phyloP scores from a whole-genome alignment of 2,797 vertebrate genomes.

The Hemibagrus guttatus region DNA sequence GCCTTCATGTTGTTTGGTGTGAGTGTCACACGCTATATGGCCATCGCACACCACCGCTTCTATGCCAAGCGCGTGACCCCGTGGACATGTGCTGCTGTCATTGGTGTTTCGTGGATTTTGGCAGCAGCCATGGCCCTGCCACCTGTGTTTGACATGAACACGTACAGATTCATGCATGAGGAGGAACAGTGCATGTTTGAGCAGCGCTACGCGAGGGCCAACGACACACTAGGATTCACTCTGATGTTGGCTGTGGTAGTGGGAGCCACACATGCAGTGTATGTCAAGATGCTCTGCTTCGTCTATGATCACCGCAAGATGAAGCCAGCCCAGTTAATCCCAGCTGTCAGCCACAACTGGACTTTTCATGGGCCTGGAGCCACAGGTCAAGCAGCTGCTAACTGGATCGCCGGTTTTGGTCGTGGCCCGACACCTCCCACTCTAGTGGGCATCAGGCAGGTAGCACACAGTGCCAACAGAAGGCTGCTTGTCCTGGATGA shows the following conservation, averaged over 20 bases:
- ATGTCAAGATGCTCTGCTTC: constrained; percentile 92
- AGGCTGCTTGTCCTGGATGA: constrained; percentile 93
- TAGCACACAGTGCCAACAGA: constrained; percentile 81
- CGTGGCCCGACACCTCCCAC: constrained; percentile 93
- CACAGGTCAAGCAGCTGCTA: constrained; percentile 93
- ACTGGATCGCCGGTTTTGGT: constrained; percentile 97
- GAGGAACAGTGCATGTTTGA: constrained; percentile 95
- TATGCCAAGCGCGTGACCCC: constrained; percentile 92
- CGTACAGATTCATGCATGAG: constrained; percentile 88
- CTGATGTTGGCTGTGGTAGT: constrained; percentile 91
- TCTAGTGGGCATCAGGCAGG: constrained; percentile 90
- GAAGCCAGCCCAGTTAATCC: constrained; percentile 93
- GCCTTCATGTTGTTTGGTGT: constrained; percentile 94
- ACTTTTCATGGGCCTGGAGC: constrained; percentile 96
- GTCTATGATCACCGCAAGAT: constrained; percentile 96
- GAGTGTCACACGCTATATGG: constrained; percentile 95
- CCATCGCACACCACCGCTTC: constrained; percentile 94
- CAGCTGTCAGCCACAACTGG: constrained; percentile 97
- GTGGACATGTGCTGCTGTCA: constrained; percentile 89
- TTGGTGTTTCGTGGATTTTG: constrained; percentile 94
- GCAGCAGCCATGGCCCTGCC: constrained; percentile 94
- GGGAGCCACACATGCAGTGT: constrained; percentile 89
- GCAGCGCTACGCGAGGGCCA: constrained; percentile 91
- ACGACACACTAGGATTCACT: constrained; percentile 93
- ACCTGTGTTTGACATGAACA: constrained; percentile 91